Conservation (phyloP, 2,113 vertebrate species). For the Edolisoma coerulescens region DNA sequence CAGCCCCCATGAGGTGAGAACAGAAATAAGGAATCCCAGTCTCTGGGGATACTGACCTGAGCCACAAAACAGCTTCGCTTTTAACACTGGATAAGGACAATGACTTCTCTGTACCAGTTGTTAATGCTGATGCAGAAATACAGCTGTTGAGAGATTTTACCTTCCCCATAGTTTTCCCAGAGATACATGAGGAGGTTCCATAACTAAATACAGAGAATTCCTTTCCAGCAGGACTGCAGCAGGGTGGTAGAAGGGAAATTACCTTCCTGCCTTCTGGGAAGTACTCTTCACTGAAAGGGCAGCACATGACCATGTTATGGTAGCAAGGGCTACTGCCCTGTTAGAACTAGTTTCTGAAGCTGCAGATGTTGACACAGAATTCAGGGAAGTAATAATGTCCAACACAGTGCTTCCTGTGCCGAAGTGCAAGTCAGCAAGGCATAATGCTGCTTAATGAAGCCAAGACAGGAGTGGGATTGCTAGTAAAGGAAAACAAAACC, state of each 20-base stretch:
- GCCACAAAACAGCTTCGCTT: not conserved
- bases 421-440: not conserved
- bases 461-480: not conserved
- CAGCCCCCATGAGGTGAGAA: not conserved
- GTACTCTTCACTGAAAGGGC: not conserved
- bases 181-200: not conserved
- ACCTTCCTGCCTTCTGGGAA: not conserved
- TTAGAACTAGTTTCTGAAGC: not conserved
- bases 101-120: not conserved
- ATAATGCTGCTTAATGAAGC: not conserved
- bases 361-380: not conserved
- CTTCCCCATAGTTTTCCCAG: not conserved
- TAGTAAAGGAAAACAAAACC: not conserved
- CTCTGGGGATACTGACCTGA: not conserved
- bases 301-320: not conserved
- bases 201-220: not conserved
- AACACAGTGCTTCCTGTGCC: not conserved
- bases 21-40: rapidly evolving
- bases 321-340: not conserved
- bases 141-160: not conserved
- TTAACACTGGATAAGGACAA: not conserved
- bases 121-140: not conserved
- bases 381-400: not conserved
- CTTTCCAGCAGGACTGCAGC: not conserved
- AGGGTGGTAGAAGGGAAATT: not conserved